These are phyloP conservation scores for Clangula hyemalis DNA, from an alignment of 2,797 vertebrate species.

Conservation along the genomic window DNA sequence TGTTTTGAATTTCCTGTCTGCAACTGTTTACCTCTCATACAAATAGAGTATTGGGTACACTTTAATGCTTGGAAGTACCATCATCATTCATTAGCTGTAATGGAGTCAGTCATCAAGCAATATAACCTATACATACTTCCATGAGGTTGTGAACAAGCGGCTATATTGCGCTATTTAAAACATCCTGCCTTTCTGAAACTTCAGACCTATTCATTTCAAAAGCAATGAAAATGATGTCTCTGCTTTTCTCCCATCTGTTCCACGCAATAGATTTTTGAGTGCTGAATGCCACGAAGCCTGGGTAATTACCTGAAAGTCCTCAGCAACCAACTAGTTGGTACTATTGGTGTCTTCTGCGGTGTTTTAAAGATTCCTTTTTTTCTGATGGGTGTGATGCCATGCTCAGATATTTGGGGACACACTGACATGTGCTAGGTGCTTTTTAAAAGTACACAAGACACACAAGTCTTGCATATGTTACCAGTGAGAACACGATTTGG, in stretches of 20 bases:
- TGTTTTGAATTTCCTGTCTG: not conserved
- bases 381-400: not conserved
- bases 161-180: slow-evolving; percentile 19
- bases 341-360: not conserved
- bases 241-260: slow-evolving; percentile 41
- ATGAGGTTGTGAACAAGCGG: not conserved
- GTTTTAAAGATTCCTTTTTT: not conserved
- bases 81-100: slow-evolving; percentile 18
- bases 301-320: slow-evolving; percentile 12
- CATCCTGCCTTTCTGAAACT: slow-evolving; percentile 2
- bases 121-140: not conserved
- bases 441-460: not conserved
- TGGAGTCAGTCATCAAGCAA: not conserved
- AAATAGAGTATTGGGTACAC: not conserved
- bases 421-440: not conserved
- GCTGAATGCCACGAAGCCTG: not conserved
- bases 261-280: not conserved
- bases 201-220: slow-evolving; percentile 17
- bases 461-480: not conserved
- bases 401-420: not conserved
- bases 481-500: not conserved
- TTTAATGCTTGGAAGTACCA: slow-evolving; percentile 13
- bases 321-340: not conserved
- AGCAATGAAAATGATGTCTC: not conserved
- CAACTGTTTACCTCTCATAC: not conserved